phyloP scores from a whole-genome alignment of 2,888 invertebrate genomes.

The Netelia fuscicornis region DNA sequence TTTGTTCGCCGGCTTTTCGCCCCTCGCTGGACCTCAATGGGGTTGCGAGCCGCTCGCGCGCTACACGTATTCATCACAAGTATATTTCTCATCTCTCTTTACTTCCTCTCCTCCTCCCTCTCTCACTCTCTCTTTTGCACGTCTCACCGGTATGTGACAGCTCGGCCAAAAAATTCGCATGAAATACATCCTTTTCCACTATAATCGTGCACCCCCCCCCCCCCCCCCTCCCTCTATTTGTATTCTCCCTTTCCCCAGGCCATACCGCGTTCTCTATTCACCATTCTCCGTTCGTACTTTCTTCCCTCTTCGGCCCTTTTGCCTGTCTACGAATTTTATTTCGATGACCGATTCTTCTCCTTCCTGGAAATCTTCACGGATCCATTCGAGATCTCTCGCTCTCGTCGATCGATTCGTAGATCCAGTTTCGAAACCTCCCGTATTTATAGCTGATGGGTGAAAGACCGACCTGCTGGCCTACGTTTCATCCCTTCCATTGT shows the following conservation, averaged over 20 bases:
- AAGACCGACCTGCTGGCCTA: background rate
- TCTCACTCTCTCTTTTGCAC: background rate
- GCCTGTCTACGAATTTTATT: background rate
- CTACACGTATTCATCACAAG: slow-evolving; percentile 24
- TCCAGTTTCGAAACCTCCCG: slow-evolving; percentile 12
- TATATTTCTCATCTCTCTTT: slow-evolving; percentile 26
- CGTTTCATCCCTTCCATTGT: background rate
- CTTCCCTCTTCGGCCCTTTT: background rate
- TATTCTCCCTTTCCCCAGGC: background rate
- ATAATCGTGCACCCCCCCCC: slow-evolving; percentile 19
- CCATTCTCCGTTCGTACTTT: too few relatives aligned
- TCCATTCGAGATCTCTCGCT: slow-evolving; percentile 39
- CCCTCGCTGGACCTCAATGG: slow-evolving; percentile 52
- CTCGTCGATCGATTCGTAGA: slow-evolving; percentile 6
- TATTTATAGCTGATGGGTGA: slow-evolving; percentile 32
- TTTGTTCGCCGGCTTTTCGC: slow-evolving; percentile 62
- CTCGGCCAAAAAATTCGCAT: slow-evolving; percentile 63
- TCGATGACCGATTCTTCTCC: background rate
- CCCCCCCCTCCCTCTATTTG: background rate
- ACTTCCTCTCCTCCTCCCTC: background rate
- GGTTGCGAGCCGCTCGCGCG: background rate
- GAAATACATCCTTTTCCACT: slow-evolving; percentile 50
- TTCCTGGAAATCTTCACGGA: background rate
- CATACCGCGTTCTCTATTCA: background rate
- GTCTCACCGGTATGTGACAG: slow-evolving; percentile 46